A percentile compares a stretch with the other conserved stretches of the same genome.
phyloP scores from a whole-genome alignment of 2,113 vertebrate species.

The Tringa solitaria region DNA sequence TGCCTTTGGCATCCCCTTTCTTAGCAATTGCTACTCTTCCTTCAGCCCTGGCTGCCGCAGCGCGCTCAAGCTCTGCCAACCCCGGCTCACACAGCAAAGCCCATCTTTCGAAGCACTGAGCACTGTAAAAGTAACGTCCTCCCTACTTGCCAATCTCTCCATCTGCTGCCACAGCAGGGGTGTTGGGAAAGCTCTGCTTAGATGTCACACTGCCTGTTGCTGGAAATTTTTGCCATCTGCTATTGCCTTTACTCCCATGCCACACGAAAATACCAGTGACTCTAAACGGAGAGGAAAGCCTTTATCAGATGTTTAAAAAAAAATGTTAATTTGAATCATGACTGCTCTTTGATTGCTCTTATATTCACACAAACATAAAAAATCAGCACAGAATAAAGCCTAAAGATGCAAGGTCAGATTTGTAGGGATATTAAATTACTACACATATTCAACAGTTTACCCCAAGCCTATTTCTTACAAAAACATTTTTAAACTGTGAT shows the following conservation, averaged over 20 bases:
- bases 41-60: neutral
- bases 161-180: slow-evolving; percentile 39
- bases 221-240: slow-evolving; percentile 49
- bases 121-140: fast-evolving
- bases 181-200: neutral
- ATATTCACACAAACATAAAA: neutral
- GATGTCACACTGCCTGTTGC: neutral
- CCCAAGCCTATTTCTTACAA: neutral
- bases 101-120: neutral
- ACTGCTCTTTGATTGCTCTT: neutral
- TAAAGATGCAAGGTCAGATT: neutral
- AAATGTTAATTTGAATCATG: neutral
- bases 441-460: neutral
- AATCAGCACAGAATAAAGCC: neutral
- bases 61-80: fast-evolving
- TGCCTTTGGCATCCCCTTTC: neutral
- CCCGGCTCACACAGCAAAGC: neutral
- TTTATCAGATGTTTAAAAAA: neutral
- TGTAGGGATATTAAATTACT: neutral
- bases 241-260: neutral
- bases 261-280: neutral
- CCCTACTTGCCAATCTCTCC: neutral
- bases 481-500: neutral
- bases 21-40: neutral
- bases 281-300: neutral